Evolutionary conservation across 2,888 invertebrate species (phyloP).

Genomic region (Phymatocera aterrima): DNA sequence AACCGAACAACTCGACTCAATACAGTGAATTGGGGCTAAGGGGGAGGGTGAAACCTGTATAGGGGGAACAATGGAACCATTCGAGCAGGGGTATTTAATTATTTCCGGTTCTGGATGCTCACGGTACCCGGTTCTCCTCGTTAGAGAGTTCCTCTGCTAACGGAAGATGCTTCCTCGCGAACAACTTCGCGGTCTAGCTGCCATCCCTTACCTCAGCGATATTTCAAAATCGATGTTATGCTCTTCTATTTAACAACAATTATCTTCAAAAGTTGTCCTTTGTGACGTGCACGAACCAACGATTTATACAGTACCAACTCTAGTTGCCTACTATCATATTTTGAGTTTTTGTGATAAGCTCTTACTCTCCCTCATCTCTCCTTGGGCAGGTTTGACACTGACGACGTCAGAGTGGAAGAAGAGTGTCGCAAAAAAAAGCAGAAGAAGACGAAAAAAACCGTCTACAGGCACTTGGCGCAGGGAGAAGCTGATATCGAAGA

Average conservation of each 20-base stretch:
- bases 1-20: slow-evolving; percentile 55
- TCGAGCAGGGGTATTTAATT: slow-evolving; percentile 64
- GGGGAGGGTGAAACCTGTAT: slow-evolving; percentile 47
- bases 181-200: slow-evolving; percentile 34
- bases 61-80: slow-evolving; percentile 52
- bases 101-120: slow-evolving; percentile 58
- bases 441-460: neutral
- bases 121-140: slow-evolving; percentile 59
- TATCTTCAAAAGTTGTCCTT: neutral
- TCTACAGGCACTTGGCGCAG: slow-evolving; percentile 33
- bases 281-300: neutral
- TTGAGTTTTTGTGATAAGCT: neutral
- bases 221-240: neutral
- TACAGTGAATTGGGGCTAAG: slow-evolving; percentile 35
- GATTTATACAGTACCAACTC: neutral
- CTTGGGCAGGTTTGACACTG: neutral
- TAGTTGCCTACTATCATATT: neutral
- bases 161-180: slow-evolving; percentile 43
- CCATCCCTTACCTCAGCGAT: neutral
- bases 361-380: neutral
- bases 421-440: neutral
- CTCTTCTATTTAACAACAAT: neutral
- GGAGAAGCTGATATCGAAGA: slow-evolving; percentile 49
- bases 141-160: slow-evolving; percentile 64
- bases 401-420: neutral